Base-by-base conservation (phyloP, 2,797 vertebrate genomes). In the Streptopelia turtur region DNA sequence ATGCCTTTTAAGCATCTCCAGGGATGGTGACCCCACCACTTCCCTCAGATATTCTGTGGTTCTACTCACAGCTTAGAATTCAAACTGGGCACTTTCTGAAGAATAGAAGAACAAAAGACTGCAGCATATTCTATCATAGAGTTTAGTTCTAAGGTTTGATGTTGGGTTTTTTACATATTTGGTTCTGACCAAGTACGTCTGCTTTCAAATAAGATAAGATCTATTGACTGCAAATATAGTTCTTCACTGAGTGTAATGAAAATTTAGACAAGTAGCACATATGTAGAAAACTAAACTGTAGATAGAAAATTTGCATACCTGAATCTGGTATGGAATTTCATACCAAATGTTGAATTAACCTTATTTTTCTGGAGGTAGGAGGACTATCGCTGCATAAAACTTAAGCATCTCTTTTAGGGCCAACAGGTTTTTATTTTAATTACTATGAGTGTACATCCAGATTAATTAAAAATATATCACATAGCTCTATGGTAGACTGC, bases 81-180 rank as follows among this genome's bases (percentile, higher is more conserved):
- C 13, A 76, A 79, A 49, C 13, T 24, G 6, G 5, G 31, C 5
- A 49, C 6, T 80, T 90, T 66, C 10, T 65, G 22, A 86, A 83
- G 28, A 53, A 61, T 61, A 50, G 6, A 7, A 91, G 6, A 68
- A 4, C 3, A 61, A 53, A 53, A 35, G 6, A n/a, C 6, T 59
- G 15, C 12, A 65, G 12, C 3, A 50, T n/a, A 69, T 60, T 45
- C 41, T 69, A 28, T 22, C 28, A 55, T 22, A 71, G 27, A 71
- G 1, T 8, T 66, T 37, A 30, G 3, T 56, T 52, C 4, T 65
- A 70, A 75, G 8, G 3, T 65, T 24, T 10, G 5, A 7, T 24
- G 5, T 9, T 79, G 6, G 5, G 0, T 3, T 22, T 10, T 45
- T 33, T 6, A 9, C 17, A 30, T n/a, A 33, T 3, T 35, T 74